Percentiles rank a stretch among this genome's conserved stretches.
These are phyloP conservation scores for Camponotus fellah DNA, from an alignment of 2,888 invertebrate species.

Conservation along the genomic window DNA sequence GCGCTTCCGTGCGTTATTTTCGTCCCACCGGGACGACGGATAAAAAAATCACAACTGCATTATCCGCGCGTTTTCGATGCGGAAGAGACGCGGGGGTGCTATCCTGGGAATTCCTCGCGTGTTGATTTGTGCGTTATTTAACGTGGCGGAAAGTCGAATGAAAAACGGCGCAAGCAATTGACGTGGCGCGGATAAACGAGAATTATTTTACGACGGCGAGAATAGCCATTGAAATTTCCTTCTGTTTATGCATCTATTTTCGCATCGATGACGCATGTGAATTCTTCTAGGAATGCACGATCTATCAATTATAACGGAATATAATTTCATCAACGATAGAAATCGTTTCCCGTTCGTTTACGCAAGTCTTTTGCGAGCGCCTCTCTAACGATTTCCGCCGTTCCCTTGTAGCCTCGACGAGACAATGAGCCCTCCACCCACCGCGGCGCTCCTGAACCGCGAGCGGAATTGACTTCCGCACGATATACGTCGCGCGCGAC, in stretches of 20 bases:
- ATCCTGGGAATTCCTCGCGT: background rate
- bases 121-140: conserved; percentile 17
- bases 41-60: conserved; percentile 59
- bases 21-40: conserved; percentile 39
- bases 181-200: background rate
- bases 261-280: background rate
- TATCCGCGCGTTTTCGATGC: conserved; percentile 43
- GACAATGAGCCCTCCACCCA: conserved; percentile 52
- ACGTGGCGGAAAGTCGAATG: background rate
- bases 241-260: background rate
- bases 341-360: conserved; percentile 1
- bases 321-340: background rate
- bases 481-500: conserved; percentile 33
- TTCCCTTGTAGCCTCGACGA: conserved; percentile 6
- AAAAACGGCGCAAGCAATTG: background rate
- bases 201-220: background rate
- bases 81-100: background rate
- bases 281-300: background rate
- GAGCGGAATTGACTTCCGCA: conserved; percentile 55
- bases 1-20: conserved; percentile 65
- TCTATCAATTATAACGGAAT: conserved; percentile 2
- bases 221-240: background rate
- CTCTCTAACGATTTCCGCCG: conserved; percentile 1
- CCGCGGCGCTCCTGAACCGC: background rate
- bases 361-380: background rate